A percentile compares a stretch with the other conserved stretches of the same genome.
phyloP scores from a whole-genome alignment of 1,140 invertebrate genomes.

The Solen grandis region DNA sequence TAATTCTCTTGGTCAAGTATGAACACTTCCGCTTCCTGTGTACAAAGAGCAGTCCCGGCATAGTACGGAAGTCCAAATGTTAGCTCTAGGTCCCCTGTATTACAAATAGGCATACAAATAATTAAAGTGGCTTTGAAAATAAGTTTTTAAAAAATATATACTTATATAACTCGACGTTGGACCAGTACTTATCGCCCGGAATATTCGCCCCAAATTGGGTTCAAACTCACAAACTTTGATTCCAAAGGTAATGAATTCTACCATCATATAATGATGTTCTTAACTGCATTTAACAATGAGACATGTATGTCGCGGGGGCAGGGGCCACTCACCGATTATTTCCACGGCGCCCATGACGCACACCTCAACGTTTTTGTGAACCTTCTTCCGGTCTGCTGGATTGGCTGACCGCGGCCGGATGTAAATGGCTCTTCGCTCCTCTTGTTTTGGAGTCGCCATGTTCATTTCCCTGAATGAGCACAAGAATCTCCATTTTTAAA shows the following conservation, averaged over 20 bases:
- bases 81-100: conserved; percentile 76
- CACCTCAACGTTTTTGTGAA: conserved; percentile 59
- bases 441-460: conserved; percentile 47
- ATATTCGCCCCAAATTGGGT: too few relatives aligned
- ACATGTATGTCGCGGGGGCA: too few relatives aligned
- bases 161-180: too few relatives aligned
- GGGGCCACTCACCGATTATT: conserved; percentile 63
- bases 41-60: conserved; percentile 72
- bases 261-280: too few relatives aligned
- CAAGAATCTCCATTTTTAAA: too few relatives aligned
- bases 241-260: too few relatives aligned
- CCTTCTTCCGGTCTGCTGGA: conserved; percentile 34
- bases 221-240: too few relatives aligned
- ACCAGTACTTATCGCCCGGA: too few relatives aligned
- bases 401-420: conserved; percentile 36
- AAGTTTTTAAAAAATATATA: not conserved
- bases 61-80: conserved; percentile 71
- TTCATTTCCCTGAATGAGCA: conserved; percentile 71
- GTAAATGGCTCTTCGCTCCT: conserved; percentile 57
- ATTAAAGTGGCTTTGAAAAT: not conserved
- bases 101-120: not conserved
- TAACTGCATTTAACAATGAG: too few relatives aligned
- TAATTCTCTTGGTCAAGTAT: conserved; percentile 76
- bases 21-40: conserved; percentile 73
- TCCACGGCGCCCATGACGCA: conserved; percentile 69